These are phyloP conservation scores for Phytoseiulus persimilis DNA, from an alignment of 2,888 invertebrate genomes.

Conservation along the genomic window DNA sequence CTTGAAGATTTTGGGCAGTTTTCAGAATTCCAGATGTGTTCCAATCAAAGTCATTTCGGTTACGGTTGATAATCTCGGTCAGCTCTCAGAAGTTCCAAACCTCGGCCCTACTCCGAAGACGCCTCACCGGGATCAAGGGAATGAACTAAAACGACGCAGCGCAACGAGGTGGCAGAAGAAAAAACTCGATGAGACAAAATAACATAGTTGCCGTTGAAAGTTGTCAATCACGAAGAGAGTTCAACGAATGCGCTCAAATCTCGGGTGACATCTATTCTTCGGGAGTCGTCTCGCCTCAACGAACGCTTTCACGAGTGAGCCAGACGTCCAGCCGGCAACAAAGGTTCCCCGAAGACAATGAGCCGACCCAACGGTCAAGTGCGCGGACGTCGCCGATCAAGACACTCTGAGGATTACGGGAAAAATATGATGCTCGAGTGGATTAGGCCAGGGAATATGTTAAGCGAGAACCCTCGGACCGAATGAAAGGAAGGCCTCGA, in stretches of 20 bases:
- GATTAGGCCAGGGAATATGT: neutral
- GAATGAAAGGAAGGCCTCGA: neutral
- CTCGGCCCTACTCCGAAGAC: neutral
- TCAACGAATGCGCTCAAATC: neutral
- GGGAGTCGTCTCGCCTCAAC: neutral
- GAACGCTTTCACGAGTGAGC: neutral
- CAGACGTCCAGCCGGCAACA: neutral
- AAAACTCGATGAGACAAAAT: neutral
- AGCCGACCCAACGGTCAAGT: neutral
- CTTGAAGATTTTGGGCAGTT: too few relatives aligned
- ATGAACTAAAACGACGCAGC: too few relatives aligned
- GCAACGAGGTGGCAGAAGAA: neutral
- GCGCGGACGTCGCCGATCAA: neutral
- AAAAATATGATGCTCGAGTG: neutral
- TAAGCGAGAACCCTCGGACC: neutral
- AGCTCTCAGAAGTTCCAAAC: neutral
- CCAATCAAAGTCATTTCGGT: too few relatives aligned
- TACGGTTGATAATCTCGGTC: too few relatives aligned
- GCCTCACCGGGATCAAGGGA: neutral
- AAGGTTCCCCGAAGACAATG: neutral
- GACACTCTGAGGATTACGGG: neutral
- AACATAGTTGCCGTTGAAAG: neutral
- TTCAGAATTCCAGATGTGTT: too few relatives aligned
- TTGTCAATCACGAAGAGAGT: neutral
- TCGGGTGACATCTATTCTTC: neutral